Evolutionary conservation across 37 sponge, comb jelly and placozoan species (phyloP).

Genomic region (Ephydatia muelleri): DNA sequence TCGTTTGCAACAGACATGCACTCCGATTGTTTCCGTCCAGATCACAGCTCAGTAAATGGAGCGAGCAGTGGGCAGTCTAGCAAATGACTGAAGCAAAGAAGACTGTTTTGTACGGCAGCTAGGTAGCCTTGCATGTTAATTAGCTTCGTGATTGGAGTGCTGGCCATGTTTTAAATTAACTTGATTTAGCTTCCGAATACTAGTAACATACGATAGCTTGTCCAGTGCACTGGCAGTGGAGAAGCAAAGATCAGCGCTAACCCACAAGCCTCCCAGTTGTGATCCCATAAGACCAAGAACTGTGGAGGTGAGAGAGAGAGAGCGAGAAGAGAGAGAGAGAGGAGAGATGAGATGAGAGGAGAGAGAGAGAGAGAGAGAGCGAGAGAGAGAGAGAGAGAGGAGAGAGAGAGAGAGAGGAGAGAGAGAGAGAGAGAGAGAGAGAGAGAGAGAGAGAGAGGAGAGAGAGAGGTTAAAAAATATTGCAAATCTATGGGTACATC

Average conservation of each 20-base stretch:
- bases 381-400: neutral
- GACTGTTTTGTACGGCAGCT: too few relatives aligned
- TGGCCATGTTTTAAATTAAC: too few relatives aligned
- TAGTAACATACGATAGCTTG: neutral
- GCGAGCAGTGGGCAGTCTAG: too few relatives aligned
- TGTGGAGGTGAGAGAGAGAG: neutral
- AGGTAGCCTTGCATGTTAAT: too few relatives aligned
- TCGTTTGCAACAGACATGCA: too few relatives aligned
- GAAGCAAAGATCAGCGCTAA: neutral
- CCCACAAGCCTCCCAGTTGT: slow-evolving; percentile 13
- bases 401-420: neutral
- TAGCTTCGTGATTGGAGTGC: too few relatives aligned
- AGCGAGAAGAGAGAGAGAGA: neutral
- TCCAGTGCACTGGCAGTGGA: neutral
- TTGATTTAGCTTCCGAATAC: too few relatives aligned
- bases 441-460: too few relatives aligned
- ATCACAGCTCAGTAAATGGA: too few relatives aligned
- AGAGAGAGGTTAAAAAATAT: neutral
- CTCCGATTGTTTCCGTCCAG: too few relatives aligned
- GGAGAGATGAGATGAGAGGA: neutral
- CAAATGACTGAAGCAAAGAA: too few relatives aligned
- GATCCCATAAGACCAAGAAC: slow-evolving; percentile 56
- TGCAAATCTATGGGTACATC: too few relatives aligned
- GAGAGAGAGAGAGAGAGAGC: neutral
- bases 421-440: slow-evolving; percentile 1